Base-by-base conservation (phyloP, 2,797 vertebrate genomes). In the Hipposideros larvatus region DNA sequence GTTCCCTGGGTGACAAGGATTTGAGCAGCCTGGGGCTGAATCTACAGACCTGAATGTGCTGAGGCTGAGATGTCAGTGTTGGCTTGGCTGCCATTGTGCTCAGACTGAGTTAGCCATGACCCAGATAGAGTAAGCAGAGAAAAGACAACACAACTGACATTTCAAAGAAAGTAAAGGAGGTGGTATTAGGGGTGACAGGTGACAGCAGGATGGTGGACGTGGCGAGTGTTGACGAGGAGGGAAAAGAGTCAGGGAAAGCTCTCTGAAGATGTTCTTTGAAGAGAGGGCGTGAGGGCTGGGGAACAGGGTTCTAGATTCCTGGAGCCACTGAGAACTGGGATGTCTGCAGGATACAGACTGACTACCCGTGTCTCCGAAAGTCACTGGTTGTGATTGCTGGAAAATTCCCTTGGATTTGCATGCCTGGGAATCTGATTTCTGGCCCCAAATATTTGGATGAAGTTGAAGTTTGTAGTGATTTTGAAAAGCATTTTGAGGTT, bases 31-130 rank as follows among this genome's bases (percentile, higher is more conserved):
- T n/a, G 7, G 75, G 31, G 34, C 51, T 34, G 46, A 31, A 4
- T 48, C 28, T 14, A 1, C 28, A 57, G 71, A 26, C 7, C 51
- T 21, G 6, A 82, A 31, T 2, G 19, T 9, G 87, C 21, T 28
- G 28, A 89, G 4, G 21, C 6, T 34, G 87, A 34, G 75, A 7
- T 18, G 53, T 92, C 66, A 7, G 0, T 11, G 34, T 16, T 14
- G 61, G 26, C 41, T 73, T 41, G 46, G 79, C 71, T 74, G 53
- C 78, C 37, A 9, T 37, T 79, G 70, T 24, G 75, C 51, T 90
- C 74, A 43, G 84, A 46, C 51, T 57, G 48, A 87, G 31, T 80
- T 85, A 46, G 91, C 41, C 24, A 8, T 92, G 96, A 86, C 90
- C 86, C 86, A 89, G 94, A 88, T 78, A 46, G 48, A 91, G 57